phyloP scores from a whole-genome alignment of 2,888 invertebrate species.

The Catocala nupta region DNA sequence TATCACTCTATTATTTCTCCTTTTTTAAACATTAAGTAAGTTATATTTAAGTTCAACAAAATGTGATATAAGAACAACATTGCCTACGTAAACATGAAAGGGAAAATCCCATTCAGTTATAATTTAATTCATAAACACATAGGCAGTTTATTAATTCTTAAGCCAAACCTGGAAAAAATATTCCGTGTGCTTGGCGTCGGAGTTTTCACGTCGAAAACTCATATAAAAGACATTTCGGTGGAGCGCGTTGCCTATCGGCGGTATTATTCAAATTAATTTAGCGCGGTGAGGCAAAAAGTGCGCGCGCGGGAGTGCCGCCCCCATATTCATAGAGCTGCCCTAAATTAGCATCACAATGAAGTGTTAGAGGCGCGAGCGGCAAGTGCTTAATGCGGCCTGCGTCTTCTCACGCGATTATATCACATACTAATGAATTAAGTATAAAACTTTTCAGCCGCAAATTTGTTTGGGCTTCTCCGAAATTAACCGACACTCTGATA shows the following conservation, averaged over 20 bases:
- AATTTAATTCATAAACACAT: constrained; percentile 70
- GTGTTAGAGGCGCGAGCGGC: constrained; percentile 79
- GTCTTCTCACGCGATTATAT: constrained; percentile 79
- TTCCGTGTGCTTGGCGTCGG: constrained; percentile 60
- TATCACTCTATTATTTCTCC: too few species aligned
- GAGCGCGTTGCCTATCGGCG: constrained; percentile 80
- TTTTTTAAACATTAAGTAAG: too few species aligned
- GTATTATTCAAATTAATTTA: constrained; percentile 87
- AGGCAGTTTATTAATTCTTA: constrained; percentile 65
- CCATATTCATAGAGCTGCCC: constrained; percentile 85
- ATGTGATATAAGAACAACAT: neutral
- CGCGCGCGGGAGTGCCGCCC: constrained; percentile 75
- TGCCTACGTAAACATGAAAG: neutral
- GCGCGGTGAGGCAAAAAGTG: constrained; percentile 84
- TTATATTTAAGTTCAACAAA: too few species aligned
- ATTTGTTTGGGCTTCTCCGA: constrained; percentile 71
- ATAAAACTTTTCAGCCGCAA: constrained; percentile 74
- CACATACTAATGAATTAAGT: constrained; percentile 81
- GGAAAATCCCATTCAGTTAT: constrained; percentile 55
- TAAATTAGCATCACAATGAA: constrained; percentile 87
- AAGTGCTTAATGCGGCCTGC: constrained; percentile 81
- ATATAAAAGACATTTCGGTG: constrained; percentile 82
- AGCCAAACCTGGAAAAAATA: constrained; percentile 69
- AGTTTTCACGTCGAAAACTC: constrained; percentile 79
- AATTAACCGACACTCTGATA: constrained; percentile 63